A percentile compares a stretch with the other conserved stretches of the same genome.
Evolutionary conservation across 1,140 invertebrate species (phyloP).

Genomic region (Psix sp.): DNA sequence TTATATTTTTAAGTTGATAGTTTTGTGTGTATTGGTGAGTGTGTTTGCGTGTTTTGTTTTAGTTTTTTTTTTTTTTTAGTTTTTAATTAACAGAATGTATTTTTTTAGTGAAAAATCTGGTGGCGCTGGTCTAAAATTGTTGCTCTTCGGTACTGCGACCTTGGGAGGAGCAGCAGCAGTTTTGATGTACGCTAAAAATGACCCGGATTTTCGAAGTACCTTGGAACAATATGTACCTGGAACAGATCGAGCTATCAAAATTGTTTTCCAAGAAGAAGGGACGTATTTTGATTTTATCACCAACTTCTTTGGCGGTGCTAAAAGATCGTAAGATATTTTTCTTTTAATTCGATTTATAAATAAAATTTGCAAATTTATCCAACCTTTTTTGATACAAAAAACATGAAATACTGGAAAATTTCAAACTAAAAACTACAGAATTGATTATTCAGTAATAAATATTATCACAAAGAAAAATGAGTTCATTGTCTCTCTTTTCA

Average conservation of each 20-base stretch:
- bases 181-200: conserved; percentile 81
- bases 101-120: conserved; percentile 60
- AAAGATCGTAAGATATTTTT: conserved; percentile 64
- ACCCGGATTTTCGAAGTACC: conserved; percentile 81
- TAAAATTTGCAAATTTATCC: background rate
- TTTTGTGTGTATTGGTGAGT: too few species aligned
- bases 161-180: conserved; percentile 76
- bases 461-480: background rate
- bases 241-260: conserved; percentile 81
- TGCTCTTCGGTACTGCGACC: conserved; percentile 77
- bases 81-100: conserved; percentile 2
- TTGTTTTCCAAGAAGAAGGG: conserved; percentile 83
- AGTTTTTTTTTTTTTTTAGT: conserved; percentile 11
- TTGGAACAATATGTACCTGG: conserved; percentile 83
- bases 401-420: background rate
- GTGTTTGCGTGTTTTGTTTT: too few species aligned
- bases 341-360: background rate
- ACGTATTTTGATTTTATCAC: conserved; percentile 74
- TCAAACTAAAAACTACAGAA: background rate
- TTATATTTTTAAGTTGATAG: too few species aligned
- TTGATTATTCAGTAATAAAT: background rate
- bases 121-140: conserved; percentile 65
- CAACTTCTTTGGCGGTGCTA: conserved; percentile 65
- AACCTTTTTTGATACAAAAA: background rate
- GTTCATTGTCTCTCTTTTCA: conserved; percentile 24